Evolutionary conservation across 2,888 invertebrate genomes (phyloP), one percentile per base, ranked within the genome.

Genomic region (Marasmarcha lunaedactyla): DNA sequence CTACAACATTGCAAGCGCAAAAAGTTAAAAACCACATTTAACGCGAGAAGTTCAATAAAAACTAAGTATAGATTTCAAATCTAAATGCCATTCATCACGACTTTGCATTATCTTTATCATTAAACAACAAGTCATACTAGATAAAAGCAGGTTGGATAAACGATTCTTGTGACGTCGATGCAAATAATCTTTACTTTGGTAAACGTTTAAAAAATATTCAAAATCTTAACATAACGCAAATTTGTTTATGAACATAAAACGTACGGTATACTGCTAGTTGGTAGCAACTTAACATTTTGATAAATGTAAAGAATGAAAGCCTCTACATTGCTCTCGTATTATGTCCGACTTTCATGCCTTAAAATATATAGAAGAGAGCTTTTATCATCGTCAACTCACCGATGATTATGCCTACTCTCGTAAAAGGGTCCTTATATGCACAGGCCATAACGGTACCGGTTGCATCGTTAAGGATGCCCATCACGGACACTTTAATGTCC

Each of bases 371-470:
- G 53, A 42, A 58, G 69, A 70, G 71, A 71, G 70, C 70, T 55
- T 48, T 46, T 57, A 70, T 72, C 74, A 77, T 77, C 79, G 54
- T 69, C 77, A 73, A 87, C 90, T 87, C 86, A 91, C 92, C 93
- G 55, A 92, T 86, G 63, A 95, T 94, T 41, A 93, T 84, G 59
- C 95, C 96, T 69, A 97, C 84, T 57, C 89, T 86, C 78, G 93
- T 93, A 63, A 88, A 83, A 46, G 83, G 86, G 70, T 93, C 90
- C 65, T 89, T 88, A 86, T 92, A 92, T 42, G 95, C 94, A 77
- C 95, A 95, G 10, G 95, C 93, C 94, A 97, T 94, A 53, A 97
- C 85, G 13, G 95, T 94, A 50, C 97, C 97, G 27, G 94, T 94
- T 42, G 97, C 94, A 78, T 98, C 97, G 71, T 97, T 97, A 58